Percentiles rank a stretch among this genome's conserved stretches.
phyloP scores from a whole-genome alignment of 2,888 invertebrate species.

The Calameuta filiformis region DNA sequence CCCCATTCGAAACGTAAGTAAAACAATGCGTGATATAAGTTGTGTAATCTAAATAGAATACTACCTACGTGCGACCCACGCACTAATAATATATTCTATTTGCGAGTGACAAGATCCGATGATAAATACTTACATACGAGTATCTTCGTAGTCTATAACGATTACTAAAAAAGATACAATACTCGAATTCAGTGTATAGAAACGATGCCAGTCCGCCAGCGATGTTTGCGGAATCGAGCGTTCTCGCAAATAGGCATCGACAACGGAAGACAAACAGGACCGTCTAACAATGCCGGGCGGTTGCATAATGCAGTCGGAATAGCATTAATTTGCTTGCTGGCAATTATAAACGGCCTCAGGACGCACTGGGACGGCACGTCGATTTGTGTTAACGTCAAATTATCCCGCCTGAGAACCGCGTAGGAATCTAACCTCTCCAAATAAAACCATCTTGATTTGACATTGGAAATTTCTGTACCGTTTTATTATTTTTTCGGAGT shows the following conservation, averaged over 20 bases:
- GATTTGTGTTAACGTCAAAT: not conserved
- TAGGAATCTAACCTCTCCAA: not conserved
- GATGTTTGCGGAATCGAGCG: not conserved
- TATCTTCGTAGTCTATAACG: not conserved
- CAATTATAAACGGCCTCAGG: not conserved
- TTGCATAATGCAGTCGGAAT: not conserved
- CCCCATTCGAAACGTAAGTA: conserved; percentile 59
- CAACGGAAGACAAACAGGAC: not conserved
- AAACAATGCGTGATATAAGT: not conserved
- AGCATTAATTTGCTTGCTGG: not conserved
- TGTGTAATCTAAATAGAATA: not conserved
- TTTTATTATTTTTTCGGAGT: not conserved
- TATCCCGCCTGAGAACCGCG: not conserved
- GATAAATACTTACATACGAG: not conserved
- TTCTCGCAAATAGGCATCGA: not conserved
- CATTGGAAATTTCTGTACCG: not conserved
- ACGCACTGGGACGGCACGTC: not conserved
- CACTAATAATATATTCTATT: not conserved
- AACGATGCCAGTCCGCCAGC: not conserved
- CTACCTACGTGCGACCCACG: not conserved
- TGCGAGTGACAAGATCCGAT: not conserved
- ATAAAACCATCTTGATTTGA: not conserved
- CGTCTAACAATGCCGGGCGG: not conserved
- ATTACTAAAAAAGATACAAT: not conserved
- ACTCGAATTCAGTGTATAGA: not conserved